phyloP scores from a whole-genome alignment of 2,888 invertebrate genomes.

The Ichneumon xanthorius region DNA sequence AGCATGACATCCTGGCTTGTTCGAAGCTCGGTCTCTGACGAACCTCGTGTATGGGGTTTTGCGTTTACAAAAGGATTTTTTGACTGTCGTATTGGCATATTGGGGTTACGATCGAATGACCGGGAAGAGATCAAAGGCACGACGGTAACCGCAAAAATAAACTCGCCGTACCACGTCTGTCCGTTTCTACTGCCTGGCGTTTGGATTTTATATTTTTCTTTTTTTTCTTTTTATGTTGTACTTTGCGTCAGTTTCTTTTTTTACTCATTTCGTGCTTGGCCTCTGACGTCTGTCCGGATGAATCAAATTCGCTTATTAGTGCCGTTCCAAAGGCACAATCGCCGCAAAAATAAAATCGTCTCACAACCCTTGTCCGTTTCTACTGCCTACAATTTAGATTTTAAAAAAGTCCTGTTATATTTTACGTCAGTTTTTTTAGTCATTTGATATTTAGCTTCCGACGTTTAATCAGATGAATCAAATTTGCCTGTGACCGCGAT shows the following conservation, averaged over 20 bases:
- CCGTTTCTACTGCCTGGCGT: background rate
- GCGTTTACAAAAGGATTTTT: background rate
- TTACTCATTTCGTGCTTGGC: background rate
- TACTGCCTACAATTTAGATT: no score
- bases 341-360: background rate
- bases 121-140: conserved; percentile 37
- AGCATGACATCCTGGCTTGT: conserved; percentile 7
- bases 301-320: background rate
- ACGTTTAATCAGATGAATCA: background rate
- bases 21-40: background rate
- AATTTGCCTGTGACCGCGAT: background rate
- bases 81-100: conserved; percentile 2
- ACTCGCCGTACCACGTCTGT: background rate
- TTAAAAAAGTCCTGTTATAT: no score
- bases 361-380: no score
- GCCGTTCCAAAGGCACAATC: background rate
- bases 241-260: background rate
- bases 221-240: background rate
- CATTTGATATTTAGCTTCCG: background rate
- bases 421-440: no score
- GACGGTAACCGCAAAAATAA: conserved; percentile 31
- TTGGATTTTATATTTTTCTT: background rate
- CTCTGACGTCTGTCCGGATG: background rate
- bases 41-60: background rate
- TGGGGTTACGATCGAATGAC: conserved; percentile 5